Percentiles rank a stretch among this genome's conserved stretches.
Conservation (phyloP, 2,113 vertebrate species). For the Colaptes auratus region DNA sequence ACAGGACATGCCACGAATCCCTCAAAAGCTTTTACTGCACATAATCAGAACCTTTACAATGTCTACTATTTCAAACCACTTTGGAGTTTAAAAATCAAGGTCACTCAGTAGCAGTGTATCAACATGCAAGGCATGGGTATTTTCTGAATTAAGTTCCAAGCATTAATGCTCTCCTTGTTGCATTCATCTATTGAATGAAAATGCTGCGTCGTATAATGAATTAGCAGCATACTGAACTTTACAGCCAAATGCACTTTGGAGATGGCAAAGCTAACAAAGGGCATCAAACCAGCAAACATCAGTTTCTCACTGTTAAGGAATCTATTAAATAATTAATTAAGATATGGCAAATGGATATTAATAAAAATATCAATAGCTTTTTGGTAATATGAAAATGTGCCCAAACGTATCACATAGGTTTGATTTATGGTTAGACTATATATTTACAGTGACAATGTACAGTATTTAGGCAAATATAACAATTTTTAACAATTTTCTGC, state of each 20-base stretch:
- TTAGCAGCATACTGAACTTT: not conserved
- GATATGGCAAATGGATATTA: no score
- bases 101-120: not conserved
- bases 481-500: no score
- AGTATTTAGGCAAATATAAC: no score
- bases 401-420: no score
- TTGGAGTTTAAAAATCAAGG: not conserved
- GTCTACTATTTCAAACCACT: constrained; percentile 6
- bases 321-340: no score
- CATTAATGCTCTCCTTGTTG: not conserved
- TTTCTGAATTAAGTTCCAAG: not conserved
- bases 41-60: not conserved
- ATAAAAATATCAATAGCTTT: no score
- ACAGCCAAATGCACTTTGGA: not conserved
- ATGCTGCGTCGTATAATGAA: not conserved
- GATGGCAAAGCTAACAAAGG: not conserved
- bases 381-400: no score
- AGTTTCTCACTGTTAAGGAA: not conserved
- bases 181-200: not conserved
- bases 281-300: not conserved
- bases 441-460: no score
- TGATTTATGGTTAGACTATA: no score
- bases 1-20: not conserved
- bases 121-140: not conserved
- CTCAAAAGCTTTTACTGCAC: not conserved